phyloP scores from a whole-genome alignment of 1,140 invertebrate species.

The Ceratoteleas bidentatus region DNA sequence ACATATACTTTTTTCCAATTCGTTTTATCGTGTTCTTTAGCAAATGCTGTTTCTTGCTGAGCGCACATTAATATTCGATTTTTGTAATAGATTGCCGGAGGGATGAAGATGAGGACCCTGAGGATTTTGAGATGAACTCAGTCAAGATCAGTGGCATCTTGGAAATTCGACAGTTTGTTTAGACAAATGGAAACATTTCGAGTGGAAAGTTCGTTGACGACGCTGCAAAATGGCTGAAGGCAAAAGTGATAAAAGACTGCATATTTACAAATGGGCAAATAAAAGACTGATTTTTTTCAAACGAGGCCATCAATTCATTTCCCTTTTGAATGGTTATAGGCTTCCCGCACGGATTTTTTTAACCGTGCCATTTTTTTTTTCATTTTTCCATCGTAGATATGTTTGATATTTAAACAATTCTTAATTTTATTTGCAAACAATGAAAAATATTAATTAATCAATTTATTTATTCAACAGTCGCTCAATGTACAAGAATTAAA shows the following conservation, averaged over 20 bases:
- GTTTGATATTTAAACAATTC: no score
- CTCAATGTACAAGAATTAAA: no score
- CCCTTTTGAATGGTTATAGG: neutral
- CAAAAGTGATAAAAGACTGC: slow-evolving; percentile 9
- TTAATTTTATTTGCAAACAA: no score
- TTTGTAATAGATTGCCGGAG: slow-evolving; percentile 75
- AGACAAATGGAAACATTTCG: neutral
- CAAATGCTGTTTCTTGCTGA: neutral
- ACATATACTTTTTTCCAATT: slow-evolving; percentile 28
- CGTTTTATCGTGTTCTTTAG: slow-evolving; percentile 30
- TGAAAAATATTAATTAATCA: no score
- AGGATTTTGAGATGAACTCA: slow-evolving; percentile 72
- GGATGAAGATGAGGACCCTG: slow-evolving; percentile 69
- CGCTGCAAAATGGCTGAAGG: neutral
- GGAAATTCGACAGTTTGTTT: slow-evolving; percentile 9
- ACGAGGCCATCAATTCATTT: no score
- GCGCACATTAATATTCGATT: slow-evolving; percentile 70
- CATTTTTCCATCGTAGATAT: no score
- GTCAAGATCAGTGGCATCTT: slow-evolving; percentile 7
- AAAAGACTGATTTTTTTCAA: neutral
- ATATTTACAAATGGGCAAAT: neutral
- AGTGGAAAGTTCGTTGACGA: slow-evolving; percentile 1
- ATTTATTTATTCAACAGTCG: no score
- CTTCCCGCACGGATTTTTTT: no score
- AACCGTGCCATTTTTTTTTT: no score